Evolutionary conservation across 2,113 vertebrate genomes (phyloP).

Genomic region (Hypanus sabinus): DNA sequence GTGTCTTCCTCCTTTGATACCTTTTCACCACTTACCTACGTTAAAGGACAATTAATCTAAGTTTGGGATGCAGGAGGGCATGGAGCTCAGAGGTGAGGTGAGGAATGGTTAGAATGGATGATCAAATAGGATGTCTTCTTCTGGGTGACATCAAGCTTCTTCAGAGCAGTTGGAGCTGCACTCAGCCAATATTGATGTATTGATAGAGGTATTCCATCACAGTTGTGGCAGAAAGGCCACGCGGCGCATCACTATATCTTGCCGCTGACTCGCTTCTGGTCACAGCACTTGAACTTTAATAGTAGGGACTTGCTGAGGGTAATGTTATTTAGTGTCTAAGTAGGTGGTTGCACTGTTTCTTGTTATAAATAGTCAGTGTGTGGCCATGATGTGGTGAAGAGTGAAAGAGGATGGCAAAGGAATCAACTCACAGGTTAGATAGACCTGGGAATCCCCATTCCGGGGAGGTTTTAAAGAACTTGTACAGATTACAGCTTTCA

Average conservation of each 20-base stretch:
- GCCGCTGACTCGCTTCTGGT: too few species aligned
- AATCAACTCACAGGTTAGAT: too few species aligned
- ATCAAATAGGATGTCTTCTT: neutral
- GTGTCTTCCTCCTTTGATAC: too few species aligned
- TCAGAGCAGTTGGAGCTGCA: neutral
- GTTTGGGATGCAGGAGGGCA: too few species aligned
- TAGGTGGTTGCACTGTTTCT: too few species aligned
- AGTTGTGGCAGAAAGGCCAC: neutral
- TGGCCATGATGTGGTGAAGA: neutral
- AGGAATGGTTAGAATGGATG: neutral
- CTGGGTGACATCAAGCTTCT: neutral
- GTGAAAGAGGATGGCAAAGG: too few species aligned
- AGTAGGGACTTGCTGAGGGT: neutral
- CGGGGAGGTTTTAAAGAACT: neutral
- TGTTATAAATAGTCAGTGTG: neutral
- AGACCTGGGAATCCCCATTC: neutral
- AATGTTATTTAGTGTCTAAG: neutral
- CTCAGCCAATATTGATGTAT: neutral
- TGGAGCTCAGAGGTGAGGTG: too few species aligned
- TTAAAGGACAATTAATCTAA: too few species aligned
- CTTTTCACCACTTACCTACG: too few species aligned
- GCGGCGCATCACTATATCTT: neutral
- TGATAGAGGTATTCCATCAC: neutral
- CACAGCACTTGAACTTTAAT: neutral
- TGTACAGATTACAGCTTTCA: neutral